Evolutionary conservation across 1,140 invertebrate species (phyloP).

Genomic region (Orius insidiosus): DNA sequence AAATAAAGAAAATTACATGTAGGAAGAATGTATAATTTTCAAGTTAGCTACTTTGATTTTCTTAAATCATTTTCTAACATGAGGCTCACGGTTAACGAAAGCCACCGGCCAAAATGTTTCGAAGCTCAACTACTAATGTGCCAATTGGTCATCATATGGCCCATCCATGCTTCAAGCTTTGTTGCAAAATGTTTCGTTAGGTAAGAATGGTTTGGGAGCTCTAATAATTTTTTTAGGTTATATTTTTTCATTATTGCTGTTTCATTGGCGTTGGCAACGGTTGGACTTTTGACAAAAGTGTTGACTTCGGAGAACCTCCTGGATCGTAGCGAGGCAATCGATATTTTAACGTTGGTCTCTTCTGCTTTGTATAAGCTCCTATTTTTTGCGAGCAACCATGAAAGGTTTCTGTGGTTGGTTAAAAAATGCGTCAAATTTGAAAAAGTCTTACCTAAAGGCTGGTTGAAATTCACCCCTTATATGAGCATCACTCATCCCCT

Average conservation of each 20-base stretch:
- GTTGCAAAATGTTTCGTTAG: too few species aligned
- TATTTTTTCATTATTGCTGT: neutral
- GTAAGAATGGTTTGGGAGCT: too few species aligned
- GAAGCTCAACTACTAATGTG: too few species aligned
- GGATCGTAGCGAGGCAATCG: slow-evolving; percentile 10
- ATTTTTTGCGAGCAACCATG: neutral
- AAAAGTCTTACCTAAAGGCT: neutral
- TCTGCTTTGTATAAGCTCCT: slow-evolving; percentile 10
- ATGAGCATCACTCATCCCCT: too few species aligned
- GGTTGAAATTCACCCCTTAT: neutral
- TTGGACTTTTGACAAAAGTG: slow-evolving; percentile 4
- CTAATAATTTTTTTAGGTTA: slow-evolving; percentile 4
- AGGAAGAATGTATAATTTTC: too few species aligned
- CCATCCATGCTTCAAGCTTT: too few species aligned
- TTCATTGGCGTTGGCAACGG: neutral
- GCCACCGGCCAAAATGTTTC: too few species aligned
- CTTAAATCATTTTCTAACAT: too few species aligned
- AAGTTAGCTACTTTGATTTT: too few species aligned
- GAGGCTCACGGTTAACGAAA: too few species aligned
- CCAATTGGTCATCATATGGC: too few species aligned
- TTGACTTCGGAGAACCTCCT: slow-evolving; percentile 1
- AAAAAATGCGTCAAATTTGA: neutral
- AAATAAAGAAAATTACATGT: too few species aligned
- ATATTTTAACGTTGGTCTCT: slow-evolving; percentile 5
- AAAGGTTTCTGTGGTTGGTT: neutral